phyloP scores from a whole-genome alignment of 1,140 invertebrate species.

The Drosophila nebulosa region DNA sequence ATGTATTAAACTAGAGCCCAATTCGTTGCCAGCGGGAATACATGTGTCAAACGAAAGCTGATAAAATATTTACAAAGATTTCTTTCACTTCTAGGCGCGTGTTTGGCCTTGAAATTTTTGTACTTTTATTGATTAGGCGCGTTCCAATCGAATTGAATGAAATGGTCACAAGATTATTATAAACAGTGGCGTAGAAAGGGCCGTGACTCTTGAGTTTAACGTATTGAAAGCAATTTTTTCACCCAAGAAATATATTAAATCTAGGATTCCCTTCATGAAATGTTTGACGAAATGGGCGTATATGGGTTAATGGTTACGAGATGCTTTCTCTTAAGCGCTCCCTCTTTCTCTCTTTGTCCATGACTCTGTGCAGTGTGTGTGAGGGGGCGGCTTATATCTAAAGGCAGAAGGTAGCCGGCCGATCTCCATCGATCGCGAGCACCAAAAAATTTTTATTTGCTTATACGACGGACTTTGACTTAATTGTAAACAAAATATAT shows the following conservation, averaged over 20 bases:
- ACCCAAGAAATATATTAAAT: no score
- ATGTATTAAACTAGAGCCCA: no score
- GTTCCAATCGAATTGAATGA: slow-evolving; percentile 12
- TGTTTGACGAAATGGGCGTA: neutral
- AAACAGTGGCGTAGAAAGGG: no score
- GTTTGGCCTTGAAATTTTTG: slow-evolving; percentile 61
- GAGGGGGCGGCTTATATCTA: slow-evolving; percentile 34
- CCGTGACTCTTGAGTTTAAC: no score
- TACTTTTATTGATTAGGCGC: slow-evolving; percentile 45
- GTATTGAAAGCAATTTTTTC: no score
- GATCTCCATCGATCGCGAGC: neutral
- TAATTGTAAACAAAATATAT: slow-evolving; percentile 60
- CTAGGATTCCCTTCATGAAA: no score
- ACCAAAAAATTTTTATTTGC: neutral
- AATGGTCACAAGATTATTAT: neutral
- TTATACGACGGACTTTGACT: slow-evolving; percentile 51
- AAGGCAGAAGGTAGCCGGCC: slow-evolving; percentile 9
- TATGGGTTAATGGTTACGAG: neutral
- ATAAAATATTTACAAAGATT: slow-evolving; percentile 1
- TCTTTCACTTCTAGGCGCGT: slow-evolving; percentile 16
- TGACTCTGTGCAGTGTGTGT: neutral
- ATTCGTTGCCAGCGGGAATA: no score
- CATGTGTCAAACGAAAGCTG: slow-evolving; percentile 5
- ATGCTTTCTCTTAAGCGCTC: neutral
- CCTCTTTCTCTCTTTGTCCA: neutral